These are phyloP conservation scores for Sterrhoptilus dennistouni DNA, from an alignment of 2,113 vertebrate genomes.

Conservation along the genomic window DNA sequence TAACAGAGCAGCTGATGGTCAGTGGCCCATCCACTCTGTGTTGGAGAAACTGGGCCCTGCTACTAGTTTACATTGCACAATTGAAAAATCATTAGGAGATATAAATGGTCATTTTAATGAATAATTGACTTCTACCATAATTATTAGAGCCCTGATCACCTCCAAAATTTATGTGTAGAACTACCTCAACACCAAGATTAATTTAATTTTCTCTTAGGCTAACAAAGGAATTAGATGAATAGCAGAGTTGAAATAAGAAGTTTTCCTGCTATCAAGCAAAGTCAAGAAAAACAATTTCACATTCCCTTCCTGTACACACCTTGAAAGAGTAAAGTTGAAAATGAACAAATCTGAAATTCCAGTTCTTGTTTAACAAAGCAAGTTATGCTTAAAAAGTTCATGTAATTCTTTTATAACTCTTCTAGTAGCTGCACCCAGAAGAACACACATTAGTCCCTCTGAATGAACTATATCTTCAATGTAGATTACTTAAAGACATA, in stretches of 20 bases:
- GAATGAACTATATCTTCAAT: neutral
- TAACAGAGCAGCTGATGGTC: neutral
- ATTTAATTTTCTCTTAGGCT: neutral
- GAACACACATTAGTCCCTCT: neutral
- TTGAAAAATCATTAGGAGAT: neutral
- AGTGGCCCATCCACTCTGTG: too few relatives aligned
- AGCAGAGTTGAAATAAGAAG: neutral
- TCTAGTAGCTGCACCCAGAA: neutral
- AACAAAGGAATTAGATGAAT: neutral
- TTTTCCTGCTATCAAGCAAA: neutral
- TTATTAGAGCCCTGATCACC: neutral
- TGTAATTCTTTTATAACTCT: neutral
- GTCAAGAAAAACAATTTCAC: neutral
- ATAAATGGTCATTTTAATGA: neutral
- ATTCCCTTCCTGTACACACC: neutral
- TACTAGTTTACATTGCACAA: neutral
- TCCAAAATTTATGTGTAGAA: neutral
- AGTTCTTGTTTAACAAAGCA: neutral
- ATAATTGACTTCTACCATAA: neutral
- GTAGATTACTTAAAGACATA: neutral
- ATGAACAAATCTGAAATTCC: neutral
- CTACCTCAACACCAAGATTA: neutral
- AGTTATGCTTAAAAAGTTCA: neutral
- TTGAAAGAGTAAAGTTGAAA: neutral
- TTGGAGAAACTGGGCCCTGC: neutral